Evolutionary conservation across 2,888 invertebrate genomes (phyloP).

Genomic region (Myopa testacea): DNA sequence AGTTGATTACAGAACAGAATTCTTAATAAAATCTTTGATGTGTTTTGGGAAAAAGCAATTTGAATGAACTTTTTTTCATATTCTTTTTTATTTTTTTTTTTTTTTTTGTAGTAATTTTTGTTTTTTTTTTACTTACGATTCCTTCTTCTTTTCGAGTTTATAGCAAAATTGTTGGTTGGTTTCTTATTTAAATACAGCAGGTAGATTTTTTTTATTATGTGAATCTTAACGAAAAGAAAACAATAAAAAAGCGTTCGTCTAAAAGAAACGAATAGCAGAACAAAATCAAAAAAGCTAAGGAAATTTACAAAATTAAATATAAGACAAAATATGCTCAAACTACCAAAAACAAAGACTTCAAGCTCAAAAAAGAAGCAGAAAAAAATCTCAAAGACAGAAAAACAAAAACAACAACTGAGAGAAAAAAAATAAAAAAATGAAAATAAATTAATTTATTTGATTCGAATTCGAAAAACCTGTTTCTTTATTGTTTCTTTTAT

Average conservation of each 20-base stretch:
- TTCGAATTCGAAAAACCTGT: constrained; percentile 9
- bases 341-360: not conserved
- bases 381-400: not conserved
- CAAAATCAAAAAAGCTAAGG: not conserved
- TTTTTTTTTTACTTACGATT: no score
- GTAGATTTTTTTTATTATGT: no score
- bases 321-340: no score
- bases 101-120: no score
- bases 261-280: not conserved
- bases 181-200: not conserved
- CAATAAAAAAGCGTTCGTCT: not conserved
- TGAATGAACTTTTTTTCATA: no score
- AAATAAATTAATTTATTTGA: not conserved
- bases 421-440: not conserved
- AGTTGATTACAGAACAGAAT: no score
- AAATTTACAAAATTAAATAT: not conserved
- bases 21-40: no score
- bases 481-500: not conserved
- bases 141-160: no score
- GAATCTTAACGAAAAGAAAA: no score
- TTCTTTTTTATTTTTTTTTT: no score
- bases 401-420: not conserved
- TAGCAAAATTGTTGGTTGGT: not conserved
- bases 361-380: not conserved
- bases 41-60: no score